phyloP scores from a whole-genome alignment of 2,113 vertebrate species.

The Ailuropoda melanoleuca region DNA sequence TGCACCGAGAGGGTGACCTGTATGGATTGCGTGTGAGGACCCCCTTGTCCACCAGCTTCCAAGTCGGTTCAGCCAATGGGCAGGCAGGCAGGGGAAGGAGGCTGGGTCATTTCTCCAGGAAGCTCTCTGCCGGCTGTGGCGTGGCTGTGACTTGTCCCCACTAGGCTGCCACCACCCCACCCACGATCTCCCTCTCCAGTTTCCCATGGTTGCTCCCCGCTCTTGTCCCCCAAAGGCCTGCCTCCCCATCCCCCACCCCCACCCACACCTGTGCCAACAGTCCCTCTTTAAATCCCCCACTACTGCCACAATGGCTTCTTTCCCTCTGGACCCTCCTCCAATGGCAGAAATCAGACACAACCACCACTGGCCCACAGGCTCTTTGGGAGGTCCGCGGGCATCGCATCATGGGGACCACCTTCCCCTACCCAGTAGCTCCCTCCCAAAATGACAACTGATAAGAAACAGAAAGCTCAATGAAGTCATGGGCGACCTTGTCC shows the following conservation, averaged over 20 bases:
- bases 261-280: not conserved
- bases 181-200: not conserved
- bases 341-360: not conserved
- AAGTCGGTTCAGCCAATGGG: not conserved
- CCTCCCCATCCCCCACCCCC: not conserved
- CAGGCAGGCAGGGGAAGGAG: not conserved
- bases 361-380: not conserved
- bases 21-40: rapidly evolving
- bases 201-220: not conserved
- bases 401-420: not conserved
- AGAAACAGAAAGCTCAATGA: not conserved
- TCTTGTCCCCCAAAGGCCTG: too few relatives aligned
- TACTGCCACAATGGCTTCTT: not conserved
- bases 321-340: not conserved
- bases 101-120: too few relatives aligned
- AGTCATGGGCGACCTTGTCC: not conserved
- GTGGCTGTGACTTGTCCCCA: not conserved
- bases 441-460: not conserved
- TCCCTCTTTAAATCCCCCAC: not conserved
- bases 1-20: too few relatives aligned
- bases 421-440: not conserved
- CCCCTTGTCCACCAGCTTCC: not conserved
- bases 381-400: not conserved
- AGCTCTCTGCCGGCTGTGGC: not conserved
- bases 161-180: too few relatives aligned